Base-by-base conservation (phyloP, 2,797 vertebrate genomes). In the Intellagama lesueurii region DNA sequence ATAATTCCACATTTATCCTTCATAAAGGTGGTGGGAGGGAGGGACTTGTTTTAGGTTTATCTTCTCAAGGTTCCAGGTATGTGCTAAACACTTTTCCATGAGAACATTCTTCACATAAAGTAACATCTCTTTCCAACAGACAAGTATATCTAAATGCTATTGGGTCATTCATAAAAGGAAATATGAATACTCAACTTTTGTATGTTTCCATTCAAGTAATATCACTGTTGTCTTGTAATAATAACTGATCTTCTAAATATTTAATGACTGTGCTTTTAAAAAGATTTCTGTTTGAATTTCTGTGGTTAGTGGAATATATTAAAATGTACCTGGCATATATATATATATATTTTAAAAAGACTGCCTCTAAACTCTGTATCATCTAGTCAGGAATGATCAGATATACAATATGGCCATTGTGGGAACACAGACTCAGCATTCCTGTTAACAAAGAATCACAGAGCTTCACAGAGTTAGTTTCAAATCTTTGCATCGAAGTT, bases 361-460 rank as follows among this genome's bases (percentile, higher is more conserved):
- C 83, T 91, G 87, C 60, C 94, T 92, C 88, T 86, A 87, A 87
- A 9, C 70, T 92, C 92, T 90, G 91, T 3, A 73, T 83, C 87
- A 90, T 91, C 90, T 89, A 87, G 88, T 91, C 91, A 91, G 44
- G 16, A 91, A 92, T 77, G 81, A 93, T 84, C 86, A 90, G 30
- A 86, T 89, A 91, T 87, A 66, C 91, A 93, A 93, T 44, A 83
- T 95, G 84, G 89, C 90, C 83, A 87, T 85, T 0, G 1, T 89
- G 69, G 83, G 83, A 92, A 93, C 92, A 94, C 44, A 93, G 92
- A 87, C 93, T 90, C 96, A 94, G 91, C 88, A 81, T 93, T 93
- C 32, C 49, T 0, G 86, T 73, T 84, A 87, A 90, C 91, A 90
- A 87, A 86, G 88, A 30, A 32, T 85, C 93, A 90, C 89, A 83